phyloP scores from a whole-genome alignment of 2,797 vertebrate genomes.

The Denticeps clupeoides region DNA sequence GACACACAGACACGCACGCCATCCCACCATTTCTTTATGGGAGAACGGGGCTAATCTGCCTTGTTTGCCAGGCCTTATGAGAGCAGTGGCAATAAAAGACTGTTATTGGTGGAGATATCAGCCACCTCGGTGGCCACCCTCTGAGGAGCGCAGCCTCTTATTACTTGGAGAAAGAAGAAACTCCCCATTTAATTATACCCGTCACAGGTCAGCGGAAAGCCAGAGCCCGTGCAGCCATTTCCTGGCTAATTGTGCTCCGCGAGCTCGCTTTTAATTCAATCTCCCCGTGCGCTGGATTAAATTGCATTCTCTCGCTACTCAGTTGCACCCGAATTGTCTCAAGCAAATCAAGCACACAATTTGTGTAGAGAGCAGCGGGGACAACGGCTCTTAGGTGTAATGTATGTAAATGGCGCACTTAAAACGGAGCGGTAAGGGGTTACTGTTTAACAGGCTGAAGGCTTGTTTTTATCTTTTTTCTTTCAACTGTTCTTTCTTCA shows the following conservation, averaged over 20 bases:
- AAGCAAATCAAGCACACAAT: conserved; percentile 31
- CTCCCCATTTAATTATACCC: conserved; percentile 52
- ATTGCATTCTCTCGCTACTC: conserved; percentile 41
- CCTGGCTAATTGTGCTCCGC: conserved; percentile 44
- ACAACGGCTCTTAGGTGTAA: conserved; percentile 36
- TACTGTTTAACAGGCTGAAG: conserved; percentile 52
- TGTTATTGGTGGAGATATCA: conserved; percentile 35
- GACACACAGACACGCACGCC: not conserved
- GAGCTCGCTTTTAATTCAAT: conserved; percentile 35
- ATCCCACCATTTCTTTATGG: conserved; percentile 27
- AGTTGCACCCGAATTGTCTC: conserved; percentile 39
- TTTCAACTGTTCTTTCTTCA: no score
- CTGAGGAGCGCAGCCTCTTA: conserved; percentile 38
- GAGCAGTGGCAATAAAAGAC: conserved; percentile 33
- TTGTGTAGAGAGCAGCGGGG: conserved; percentile 20
- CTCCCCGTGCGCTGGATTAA: conserved; percentile 40
- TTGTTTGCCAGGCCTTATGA: conserved; percentile 1
- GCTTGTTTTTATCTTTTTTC: conserved; percentile 48
- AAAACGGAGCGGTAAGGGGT: conserved; percentile 48
- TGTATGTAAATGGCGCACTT: conserved; percentile 59
- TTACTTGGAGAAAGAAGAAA: conserved; percentile 49
- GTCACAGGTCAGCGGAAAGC: conserved; percentile 44
- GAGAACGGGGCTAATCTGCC: conserved; percentile 10
- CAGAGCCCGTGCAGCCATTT: conserved; percentile 39
- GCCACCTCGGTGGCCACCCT: conserved; percentile 28